These are phyloP conservation scores for Macrosiphum euphorbiae DNA, from an alignment of 2,888 invertebrate species.

Conservation along the genomic window DNA sequence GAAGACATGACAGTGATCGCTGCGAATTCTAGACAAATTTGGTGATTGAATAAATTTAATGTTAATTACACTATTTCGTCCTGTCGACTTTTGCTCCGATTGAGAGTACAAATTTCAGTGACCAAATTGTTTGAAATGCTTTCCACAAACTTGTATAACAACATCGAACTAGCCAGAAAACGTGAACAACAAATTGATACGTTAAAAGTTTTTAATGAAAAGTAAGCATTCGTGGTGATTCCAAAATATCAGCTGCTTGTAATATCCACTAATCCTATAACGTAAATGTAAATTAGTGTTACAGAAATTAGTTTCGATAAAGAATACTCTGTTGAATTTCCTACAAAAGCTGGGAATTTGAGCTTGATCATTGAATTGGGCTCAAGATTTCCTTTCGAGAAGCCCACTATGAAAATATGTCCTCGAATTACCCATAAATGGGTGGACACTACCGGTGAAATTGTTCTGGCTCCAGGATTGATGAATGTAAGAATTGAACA, in stretches of 20 bases:
- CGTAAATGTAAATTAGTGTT: slow-evolving; percentile 73
- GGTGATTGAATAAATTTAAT: neutral
- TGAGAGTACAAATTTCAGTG: neutral
- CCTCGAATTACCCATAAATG: slow-evolving; percentile 81
- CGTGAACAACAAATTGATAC: slow-evolving; percentile 80
- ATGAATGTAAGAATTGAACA: slow-evolving; percentile 75
- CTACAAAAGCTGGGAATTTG: slow-evolving; percentile 77
- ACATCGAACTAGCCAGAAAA: slow-evolving; percentile 65
- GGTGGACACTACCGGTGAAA: slow-evolving; percentile 80
- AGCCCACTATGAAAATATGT: slow-evolving; percentile 78
- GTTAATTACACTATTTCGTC: neutral
- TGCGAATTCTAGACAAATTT: neutral
- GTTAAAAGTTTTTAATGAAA: slow-evolving; percentile 85
- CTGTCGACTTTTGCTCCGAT: neutral
- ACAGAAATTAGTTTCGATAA: slow-evolving; percentile 79
- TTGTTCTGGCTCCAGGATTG: slow-evolving; percentile 81
- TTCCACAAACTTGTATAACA: slow-evolving; percentile 41
- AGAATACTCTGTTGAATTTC: slow-evolving; percentile 82
- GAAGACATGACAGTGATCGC: neutral
- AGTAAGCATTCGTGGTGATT: slow-evolving; percentile 72
- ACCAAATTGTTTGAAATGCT: slow-evolving; percentile 32
- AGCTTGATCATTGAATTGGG: slow-evolving; percentile 78
- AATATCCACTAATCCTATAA: neutral
- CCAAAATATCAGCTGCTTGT: neutral
- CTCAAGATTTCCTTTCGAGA: slow-evolving; percentile 82